Conservation (phyloP, 2,113 vertebrate species). For the Zapus hudsonius region DNA sequence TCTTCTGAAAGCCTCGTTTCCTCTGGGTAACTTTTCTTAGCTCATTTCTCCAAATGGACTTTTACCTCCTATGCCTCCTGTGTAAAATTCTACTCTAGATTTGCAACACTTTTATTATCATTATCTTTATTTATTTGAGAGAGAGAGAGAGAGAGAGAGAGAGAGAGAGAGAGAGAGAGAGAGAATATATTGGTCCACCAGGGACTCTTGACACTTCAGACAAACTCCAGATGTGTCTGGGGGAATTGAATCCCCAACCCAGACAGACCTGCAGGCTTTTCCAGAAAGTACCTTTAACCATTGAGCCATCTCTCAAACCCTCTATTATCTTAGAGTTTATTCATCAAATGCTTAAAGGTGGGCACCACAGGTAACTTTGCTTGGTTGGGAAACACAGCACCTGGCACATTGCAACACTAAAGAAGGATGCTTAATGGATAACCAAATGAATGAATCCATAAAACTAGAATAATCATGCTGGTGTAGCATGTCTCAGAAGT, state of each 20-base stretch:
- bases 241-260: too few relatives aligned
- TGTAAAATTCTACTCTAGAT: background rate
- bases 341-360: background rate
- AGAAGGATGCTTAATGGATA: background rate
- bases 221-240: too few relatives aligned
- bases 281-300: too few relatives aligned
- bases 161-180: too few relatives aligned
- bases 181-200: too few relatives aligned
- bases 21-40: background rate
- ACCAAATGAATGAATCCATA: background rate
- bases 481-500: background rate
- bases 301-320: too few relatives aligned
- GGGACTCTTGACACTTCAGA: too few relatives aligned
- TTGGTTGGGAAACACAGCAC: background rate
- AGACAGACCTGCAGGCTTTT: too few relatives aligned
- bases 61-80: background rate
- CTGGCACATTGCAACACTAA: background rate
- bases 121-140: background rate
- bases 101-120: background rate
- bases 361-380: background rate
- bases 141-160: too few relatives aligned
- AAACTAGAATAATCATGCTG: constrained; percentile 26
- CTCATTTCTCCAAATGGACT: background rate
- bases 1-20: background rate
- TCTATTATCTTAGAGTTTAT: background rate